Evolutionary conservation across 2,888 invertebrate species (phyloP).

Genomic region (Anoncus sp.): DNA sequence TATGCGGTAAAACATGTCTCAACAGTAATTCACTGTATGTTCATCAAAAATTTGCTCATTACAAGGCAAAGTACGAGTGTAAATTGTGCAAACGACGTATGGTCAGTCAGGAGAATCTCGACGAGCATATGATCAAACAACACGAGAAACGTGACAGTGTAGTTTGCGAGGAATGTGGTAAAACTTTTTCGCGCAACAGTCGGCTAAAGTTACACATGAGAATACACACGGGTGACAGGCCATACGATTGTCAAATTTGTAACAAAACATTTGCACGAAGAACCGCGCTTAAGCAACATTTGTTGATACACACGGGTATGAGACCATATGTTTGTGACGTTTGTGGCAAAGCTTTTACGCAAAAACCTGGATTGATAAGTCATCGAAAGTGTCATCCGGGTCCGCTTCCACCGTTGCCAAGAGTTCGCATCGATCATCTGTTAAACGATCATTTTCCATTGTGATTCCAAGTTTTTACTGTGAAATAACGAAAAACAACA

Average conservation of each 20-base stretch:
- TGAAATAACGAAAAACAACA: not conserved
- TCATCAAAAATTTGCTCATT: slow-evolving; percentile 80
- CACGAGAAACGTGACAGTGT: slow-evolving; percentile 80
- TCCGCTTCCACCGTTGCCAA: slow-evolving; percentile 79
- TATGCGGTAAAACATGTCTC: slow-evolving; percentile 80
- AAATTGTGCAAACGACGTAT: slow-evolving; percentile 80
- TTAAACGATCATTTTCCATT: slow-evolving; percentile 77
- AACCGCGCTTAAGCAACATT: slow-evolving; percentile 79
- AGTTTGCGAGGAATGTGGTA: slow-evolving; percentile 82
- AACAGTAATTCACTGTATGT: slow-evolving; percentile 80
- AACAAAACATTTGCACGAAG: slow-evolving; percentile 77
- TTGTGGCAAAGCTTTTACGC: slow-evolving; percentile 81
- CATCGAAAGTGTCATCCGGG: slow-evolving; percentile 81
- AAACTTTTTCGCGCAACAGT: slow-evolving; percentile 79
- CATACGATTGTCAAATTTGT: slow-evolving; percentile 78
- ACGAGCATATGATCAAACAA: slow-evolving; percentile 80
- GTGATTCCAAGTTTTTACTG: too few species aligned
- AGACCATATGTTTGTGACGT: slow-evolving; percentile 81
- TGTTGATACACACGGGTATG: slow-evolving; percentile 80
- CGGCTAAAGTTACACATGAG: slow-evolving; percentile 80
- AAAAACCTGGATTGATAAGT: slow-evolving; percentile 81
- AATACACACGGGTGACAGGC: slow-evolving; percentile 80
- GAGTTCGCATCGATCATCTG: slow-evolving; percentile 80
- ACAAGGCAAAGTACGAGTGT: slow-evolving; percentile 81
- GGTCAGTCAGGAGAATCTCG: slow-evolving; percentile 83